Evolutionary conservation across 2,797 vertebrate species (phyloP).

Genomic region (Gymnodraco acuticeps): DNA sequence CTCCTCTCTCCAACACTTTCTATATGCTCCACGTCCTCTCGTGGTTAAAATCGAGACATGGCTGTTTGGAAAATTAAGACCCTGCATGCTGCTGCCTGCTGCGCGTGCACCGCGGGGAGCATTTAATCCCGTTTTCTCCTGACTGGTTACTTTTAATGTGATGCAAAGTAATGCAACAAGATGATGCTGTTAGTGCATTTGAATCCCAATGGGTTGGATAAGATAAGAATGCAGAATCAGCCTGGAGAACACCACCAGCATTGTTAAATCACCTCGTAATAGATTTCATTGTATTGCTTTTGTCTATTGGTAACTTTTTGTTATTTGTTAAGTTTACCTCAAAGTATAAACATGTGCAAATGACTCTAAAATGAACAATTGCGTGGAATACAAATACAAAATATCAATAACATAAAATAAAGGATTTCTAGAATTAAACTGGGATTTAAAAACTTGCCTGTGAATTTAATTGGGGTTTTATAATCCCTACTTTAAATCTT

Average conservation of each 20-base stretch:
- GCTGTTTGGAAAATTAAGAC: neutral
- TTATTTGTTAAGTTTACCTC: too few species aligned
- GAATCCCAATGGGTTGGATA: neutral
- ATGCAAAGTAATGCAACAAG: constrained; percentile 25
- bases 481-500: neutral
- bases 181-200: constrained; percentile 5
- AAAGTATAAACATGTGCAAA: too few species aligned
- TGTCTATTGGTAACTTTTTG: too few species aligned
- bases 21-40: constrained; percentile 41
- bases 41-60: constrained; percentile 35
- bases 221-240: neutral
- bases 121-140: constrained; percentile 44
- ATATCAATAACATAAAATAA: too few species aligned
- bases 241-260: neutral
- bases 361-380: too few species aligned
- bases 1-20: neutral
- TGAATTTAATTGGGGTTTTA: neutral
- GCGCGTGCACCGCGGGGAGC: constrained; percentile 17
- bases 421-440: neutral
- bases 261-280: neutral
- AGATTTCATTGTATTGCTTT: too few species aligned
- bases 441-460: neutral
- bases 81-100: constrained; percentile 14
- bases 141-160: neutral
- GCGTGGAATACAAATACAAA: too few species aligned